These are phyloP conservation scores for Collichthys lucidus DNA, from an alignment of 2,113 vertebrate genomes.

Conservation along the genomic window DNA sequence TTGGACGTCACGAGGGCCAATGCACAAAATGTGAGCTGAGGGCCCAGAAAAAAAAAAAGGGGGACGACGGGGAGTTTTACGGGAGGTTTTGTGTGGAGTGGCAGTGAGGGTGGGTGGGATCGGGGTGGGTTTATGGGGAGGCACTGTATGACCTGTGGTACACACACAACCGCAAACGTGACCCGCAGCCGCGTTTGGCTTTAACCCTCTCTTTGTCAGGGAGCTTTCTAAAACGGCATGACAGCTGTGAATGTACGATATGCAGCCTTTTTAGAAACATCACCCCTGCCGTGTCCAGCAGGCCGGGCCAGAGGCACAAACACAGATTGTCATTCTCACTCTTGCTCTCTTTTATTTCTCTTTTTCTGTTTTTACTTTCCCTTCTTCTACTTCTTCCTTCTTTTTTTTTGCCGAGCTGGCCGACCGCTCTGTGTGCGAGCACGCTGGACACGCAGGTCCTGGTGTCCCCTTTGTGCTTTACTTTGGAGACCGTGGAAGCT, in stretches of 20 bases:
- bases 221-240: conserved; percentile 79
- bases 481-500: conserved; percentile 76
- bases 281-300: conserved; percentile 71
- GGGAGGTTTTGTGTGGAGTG: conserved; percentile 48
- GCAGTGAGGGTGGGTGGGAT: conserved; percentile 24
- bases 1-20: conserved; percentile 36
- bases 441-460: conserved; percentile 67
- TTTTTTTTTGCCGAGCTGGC: conserved; percentile 40
- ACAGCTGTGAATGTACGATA: conserved; percentile 86
- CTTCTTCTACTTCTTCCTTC: background rate
- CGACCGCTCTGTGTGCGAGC: conserved; percentile 16
- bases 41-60: conserved; percentile 5
- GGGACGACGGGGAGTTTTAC: background rate
- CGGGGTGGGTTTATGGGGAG: conserved; percentile 27
- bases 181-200: conserved; percentile 74
- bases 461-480: conserved; percentile 78
- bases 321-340: conserved; percentile 62
- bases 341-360: conserved; percentile 8
- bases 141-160: conserved; percentile 73
- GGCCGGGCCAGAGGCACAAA: conserved; percentile 55
- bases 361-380: background rate
- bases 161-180: conserved; percentile 63
- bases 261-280: conserved; percentile 78
- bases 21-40: conserved; percentile 40
- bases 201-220: conserved; percentile 80